These are phyloP conservation scores for Stictonetta naevosa DNA, from an alignment of 2,113 vertebrate genomes.

Conservation along the genomic window DNA sequence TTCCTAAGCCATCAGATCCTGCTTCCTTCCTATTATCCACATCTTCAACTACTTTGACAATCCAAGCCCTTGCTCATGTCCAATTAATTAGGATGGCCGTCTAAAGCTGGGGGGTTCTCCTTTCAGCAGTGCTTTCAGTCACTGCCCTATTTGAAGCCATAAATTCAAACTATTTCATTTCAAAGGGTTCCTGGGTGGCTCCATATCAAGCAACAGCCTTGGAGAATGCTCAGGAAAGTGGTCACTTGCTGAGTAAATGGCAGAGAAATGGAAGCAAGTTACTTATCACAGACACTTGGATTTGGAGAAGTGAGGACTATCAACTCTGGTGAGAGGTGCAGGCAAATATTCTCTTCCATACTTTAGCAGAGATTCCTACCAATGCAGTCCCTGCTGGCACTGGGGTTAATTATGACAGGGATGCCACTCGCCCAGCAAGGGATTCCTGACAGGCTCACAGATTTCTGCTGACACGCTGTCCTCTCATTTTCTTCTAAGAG, in stretches of 20 bases:
- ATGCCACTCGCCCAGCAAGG: neutral
- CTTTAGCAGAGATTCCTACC: neutral
- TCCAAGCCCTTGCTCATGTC: neutral
- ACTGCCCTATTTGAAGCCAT: neutral
- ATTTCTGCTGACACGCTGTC: neutral
- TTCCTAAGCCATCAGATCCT: neutral
- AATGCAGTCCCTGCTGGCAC: neutral
- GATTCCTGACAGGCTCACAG: neutral
- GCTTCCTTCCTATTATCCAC: neutral
- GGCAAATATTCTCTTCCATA: neutral
- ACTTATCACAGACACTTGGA: neutral
- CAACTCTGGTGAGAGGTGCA: neutral
- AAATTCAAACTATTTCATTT: neutral
- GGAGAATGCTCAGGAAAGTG: neutral
- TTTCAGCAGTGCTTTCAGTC: neutral
- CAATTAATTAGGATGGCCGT: neutral
- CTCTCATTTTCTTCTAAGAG: neutral
- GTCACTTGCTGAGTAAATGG: neutral
- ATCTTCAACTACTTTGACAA: neutral
- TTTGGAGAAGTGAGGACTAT: neutral
- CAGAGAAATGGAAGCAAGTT: neutral
- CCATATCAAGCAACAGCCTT: neutral
- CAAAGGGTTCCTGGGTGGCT: neutral
- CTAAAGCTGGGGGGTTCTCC: neutral
- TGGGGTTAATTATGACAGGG: neutral